Base-by-base conservation (phyloP, 1,140 invertebrate species). In the Cydia amplana region DNA sequence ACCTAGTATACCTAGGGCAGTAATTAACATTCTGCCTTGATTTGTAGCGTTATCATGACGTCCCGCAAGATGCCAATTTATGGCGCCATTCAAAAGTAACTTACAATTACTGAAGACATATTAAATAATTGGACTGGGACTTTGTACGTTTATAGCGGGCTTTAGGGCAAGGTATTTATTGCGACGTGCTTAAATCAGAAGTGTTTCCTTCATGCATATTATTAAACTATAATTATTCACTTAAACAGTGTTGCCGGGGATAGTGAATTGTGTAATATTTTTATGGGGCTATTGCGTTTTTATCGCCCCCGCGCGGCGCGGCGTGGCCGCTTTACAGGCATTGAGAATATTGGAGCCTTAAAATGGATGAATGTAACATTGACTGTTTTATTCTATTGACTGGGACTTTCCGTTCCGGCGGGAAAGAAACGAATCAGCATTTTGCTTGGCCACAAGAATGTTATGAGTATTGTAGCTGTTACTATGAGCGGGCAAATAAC, bases 1-100 rank as follows among this genome's bases (percentile, higher is more conserved):
- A 70, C 65, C 65, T 43, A 70, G 65, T 70, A 32, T 70, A 70
- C 65, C 65, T 70, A 70, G 65, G 65, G 65, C 67, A 74, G 75
- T 85, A 86, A 86, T 86, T 84, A 86, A 85, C 75, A 74, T 79
- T 78, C 72, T 74, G 75, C 79, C 81, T 84, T 86, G 82, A 85
- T 85, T 84, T 86, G 83, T 84, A 75, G 79, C 79, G 79, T 81
- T 84, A 84, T 83, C 83, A 80, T 75, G 80, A 79, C 77, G 79
- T 84, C 83, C 82, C 72, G 75, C 73, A 32, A 78, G 80, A 78
- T 74, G 73, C 51, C 75, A 79, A 84, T 84, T 84, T 84, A 84
- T 83, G 64, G 79, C 55, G 55, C 73, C 73, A 81, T 79, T 79
- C 83, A 81, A 84, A 80, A 74, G 65, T 36, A 70, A 70, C 65